phyloP scores from a whole-genome alignment of 2,888 invertebrate genomes.

The Dasysyrphus tricinctus region DNA sequence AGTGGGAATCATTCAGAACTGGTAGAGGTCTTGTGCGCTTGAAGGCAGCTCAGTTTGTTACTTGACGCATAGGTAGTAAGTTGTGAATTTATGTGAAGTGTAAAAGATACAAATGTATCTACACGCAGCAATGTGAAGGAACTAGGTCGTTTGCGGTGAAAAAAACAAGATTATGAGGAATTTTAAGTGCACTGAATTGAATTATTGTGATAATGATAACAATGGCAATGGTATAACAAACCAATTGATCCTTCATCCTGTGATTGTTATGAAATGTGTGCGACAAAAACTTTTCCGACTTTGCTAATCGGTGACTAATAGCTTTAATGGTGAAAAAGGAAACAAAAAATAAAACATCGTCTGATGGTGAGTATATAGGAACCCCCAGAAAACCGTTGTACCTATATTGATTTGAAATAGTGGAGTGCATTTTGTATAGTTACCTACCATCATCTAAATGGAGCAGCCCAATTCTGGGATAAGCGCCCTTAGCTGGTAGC shows the following conservation, averaged over 20 bases:
- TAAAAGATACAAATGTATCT: constrained; percentile 31
- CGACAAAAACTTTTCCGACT: not conserved
- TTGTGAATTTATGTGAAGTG: constrained; percentile 41
- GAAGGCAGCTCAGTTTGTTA: constrained; percentile 72
- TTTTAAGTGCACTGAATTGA: constrained; percentile 25
- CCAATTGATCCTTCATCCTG: not conserved
- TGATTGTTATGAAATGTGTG: not conserved
- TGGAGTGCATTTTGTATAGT: constrained; percentile 38
- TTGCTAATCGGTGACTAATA: constrained; percentile 27
- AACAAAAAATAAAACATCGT: not conserved
- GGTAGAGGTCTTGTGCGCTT: constrained; percentile 70
- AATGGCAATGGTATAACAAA: constrained; percentile 15
- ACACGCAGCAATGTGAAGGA: constrained; percentile 56
- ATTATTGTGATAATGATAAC: constrained; percentile 23
- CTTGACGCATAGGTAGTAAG: constrained; percentile 62
- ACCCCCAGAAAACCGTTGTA: constrained; percentile 13
- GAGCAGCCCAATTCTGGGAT: constrained; percentile 51
- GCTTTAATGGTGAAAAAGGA: not conserved
- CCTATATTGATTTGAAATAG: constrained; percentile 58
- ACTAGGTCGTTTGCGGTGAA: constrained; percentile 57
- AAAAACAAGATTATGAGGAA: constrained; percentile 28
- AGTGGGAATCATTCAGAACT: constrained; percentile 57
- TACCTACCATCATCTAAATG: constrained; percentile 15
- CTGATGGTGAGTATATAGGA: constrained; percentile 59
- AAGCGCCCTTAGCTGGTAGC: constrained; percentile 24